These are phyloP conservation scores for Oryzias curvinotus DNA, from an alignment of 2,113 vertebrate genomes.

Conservation along the genomic window DNA sequence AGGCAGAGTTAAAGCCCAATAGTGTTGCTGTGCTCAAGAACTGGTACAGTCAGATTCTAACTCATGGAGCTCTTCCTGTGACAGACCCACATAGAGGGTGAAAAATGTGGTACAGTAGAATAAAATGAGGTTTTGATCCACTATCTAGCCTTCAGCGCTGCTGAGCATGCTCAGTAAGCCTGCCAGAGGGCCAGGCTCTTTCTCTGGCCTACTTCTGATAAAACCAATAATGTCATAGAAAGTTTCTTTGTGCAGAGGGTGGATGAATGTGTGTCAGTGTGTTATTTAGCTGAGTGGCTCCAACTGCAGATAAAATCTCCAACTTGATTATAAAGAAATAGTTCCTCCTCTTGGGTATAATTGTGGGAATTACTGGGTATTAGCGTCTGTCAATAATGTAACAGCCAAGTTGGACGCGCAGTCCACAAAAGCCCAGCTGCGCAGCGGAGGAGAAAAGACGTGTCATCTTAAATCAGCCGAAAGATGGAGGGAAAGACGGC, in stretches of 20 bases:
- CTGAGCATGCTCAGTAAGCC: conserved; percentile 60
- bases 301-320: no score
- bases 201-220: conserved; percentile 69
- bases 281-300: conserved; percentile 12
- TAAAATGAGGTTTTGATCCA: conserved; percentile 35
- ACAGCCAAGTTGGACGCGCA: background rate
- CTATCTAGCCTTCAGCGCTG: conserved; percentile 37
- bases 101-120: conserved; percentile 12
- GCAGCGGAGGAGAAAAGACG: conserved; percentile 16
- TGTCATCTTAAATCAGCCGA: conserved; percentile 13
- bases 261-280: conserved; percentile 12
- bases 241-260: conserved; percentile 29
- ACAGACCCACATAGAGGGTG: conserved; percentile 20
- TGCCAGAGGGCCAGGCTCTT: conserved; percentile 49
- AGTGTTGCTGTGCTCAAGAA: no score
- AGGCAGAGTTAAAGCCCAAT: no score
- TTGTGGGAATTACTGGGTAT: conserved; percentile 34
- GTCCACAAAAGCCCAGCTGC: conserved; percentile 4
- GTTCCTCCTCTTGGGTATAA: no score
- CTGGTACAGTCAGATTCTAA: no score
- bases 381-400: conserved; percentile 17
- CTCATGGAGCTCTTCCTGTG: conserved; percentile 3
- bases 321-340: no score
- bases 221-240: conserved; percentile 65
- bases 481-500: conserved; percentile 12